Conservation (phyloP, 2,797 vertebrate genomes). For the Molossus molossus region DNA sequence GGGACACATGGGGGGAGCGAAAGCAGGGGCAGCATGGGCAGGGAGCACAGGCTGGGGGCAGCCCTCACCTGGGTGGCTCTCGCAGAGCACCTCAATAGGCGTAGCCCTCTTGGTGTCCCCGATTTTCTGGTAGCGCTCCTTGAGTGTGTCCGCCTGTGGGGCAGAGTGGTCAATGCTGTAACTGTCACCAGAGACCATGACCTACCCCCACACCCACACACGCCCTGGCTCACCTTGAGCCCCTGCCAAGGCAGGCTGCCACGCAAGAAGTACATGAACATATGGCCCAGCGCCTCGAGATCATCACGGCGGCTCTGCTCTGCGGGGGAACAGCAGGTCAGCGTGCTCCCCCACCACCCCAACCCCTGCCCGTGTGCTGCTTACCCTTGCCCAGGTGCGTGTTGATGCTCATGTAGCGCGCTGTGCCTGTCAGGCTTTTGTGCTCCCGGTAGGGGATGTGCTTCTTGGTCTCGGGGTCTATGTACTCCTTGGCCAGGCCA, state of each 20-base stretch:
- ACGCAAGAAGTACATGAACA: slow-evolving; percentile 99
- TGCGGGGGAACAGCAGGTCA: slow-evolving; percentile 82
- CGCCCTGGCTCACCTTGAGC: slow-evolving; percentile 93
- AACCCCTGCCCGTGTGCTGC: not conserved
- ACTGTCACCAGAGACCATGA: fast-evolving
- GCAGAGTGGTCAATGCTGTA: not conserved
- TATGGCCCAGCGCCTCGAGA: slow-evolving; percentile 98
- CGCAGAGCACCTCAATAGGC: slow-evolving; percentile 97
- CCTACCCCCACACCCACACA: fast-evolving
- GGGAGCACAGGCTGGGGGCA: not conserved
- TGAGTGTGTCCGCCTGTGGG: slow-evolving; percentile 96
- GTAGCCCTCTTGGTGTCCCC: slow-evolving; percentile 98
- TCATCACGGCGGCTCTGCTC: slow-evolving; percentile 99
- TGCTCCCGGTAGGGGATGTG: slow-evolving; percentile 99
- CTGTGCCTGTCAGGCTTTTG: slow-evolving; percentile 99
- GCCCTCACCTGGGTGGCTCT: slow-evolving; percentile 96
- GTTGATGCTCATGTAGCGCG: slow-evolving; percentile 99
- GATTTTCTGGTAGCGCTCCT: slow-evolving; percentile 99
- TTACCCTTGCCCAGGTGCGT: slow-evolving; percentile 98
- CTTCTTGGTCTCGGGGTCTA: slow-evolving; percentile 99
- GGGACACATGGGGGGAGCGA: fast-evolving
- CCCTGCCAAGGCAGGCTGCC: slow-evolving; percentile 99
- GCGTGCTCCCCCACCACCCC: not conserved
- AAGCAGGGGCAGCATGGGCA: fast-evolving
- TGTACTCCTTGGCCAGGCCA: slow-evolving; percentile 99